phyloP scores from a whole-genome alignment of 2,797 vertebrate genomes.

The Macrochelys suwanniensis region DNA sequence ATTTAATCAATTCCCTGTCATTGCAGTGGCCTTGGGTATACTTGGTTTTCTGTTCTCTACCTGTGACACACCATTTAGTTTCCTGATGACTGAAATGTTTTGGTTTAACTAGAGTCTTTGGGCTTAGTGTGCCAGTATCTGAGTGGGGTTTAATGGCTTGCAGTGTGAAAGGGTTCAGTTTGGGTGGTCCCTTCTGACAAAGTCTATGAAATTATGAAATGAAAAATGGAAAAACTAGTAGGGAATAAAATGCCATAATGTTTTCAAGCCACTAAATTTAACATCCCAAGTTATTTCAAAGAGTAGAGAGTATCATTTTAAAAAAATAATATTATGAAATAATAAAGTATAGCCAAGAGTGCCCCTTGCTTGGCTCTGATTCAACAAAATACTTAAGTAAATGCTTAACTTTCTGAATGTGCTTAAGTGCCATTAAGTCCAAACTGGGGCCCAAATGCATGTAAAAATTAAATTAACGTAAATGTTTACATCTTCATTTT shows the following conservation, averaged over 20 bases:
- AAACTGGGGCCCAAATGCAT: neutral
- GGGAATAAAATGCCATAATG: neutral
- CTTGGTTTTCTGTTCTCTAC: no score
- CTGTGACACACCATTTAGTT: neutral
- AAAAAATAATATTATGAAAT: neutral
- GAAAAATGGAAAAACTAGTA: neutral
- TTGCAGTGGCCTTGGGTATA: no score
- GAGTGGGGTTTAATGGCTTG: neutral
- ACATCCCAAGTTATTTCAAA: neutral
- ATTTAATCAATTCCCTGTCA: no score
- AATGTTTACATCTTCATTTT: fast-evolving
- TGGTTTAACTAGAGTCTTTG: neutral
- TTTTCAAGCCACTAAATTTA: neutral
- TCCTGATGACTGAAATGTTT: neutral
- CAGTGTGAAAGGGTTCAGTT: neutral
- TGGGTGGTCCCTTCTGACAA: neutral
- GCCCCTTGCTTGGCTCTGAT: neutral
- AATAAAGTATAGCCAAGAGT: neutral
- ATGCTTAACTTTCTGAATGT: neutral
- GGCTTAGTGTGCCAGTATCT: no score
- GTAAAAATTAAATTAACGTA: neutral
- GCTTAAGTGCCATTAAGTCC: fast-evolving
- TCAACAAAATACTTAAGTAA: neutral
- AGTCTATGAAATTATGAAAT: neutral
- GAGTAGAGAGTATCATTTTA: neutral